Evolutionary conservation across 1,140 invertebrate genomes (phyloP).

Genomic region (Diachasma alloeum): DNA sequence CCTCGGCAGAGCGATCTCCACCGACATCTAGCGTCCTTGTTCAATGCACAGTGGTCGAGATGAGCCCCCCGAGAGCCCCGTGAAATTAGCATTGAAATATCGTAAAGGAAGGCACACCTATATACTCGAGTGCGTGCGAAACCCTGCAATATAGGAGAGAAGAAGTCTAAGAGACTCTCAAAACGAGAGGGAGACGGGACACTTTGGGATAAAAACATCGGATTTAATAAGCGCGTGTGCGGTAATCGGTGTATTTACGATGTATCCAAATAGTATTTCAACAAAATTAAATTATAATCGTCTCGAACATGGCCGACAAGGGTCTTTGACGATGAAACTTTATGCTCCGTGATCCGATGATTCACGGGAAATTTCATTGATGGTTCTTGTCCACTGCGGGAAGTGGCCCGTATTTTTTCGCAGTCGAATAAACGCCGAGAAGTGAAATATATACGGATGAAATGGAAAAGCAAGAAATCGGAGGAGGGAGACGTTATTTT

Average conservation of each 20-base stretch:
- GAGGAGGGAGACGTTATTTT: too few relatives aligned
- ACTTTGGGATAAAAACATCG: background rate
- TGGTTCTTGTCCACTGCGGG: conserved; percentile 1
- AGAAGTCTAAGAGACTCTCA: background rate
- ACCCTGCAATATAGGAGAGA: background rate
- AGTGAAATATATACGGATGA: too few relatives aligned
- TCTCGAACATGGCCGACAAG: background rate
- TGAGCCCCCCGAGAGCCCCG: conserved; percentile 53
- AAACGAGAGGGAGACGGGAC: background rate
- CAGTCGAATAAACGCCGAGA: too few relatives aligned
- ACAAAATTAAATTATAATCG: background rate
- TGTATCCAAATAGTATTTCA: background rate
- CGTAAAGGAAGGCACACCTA: conserved; percentile 53
- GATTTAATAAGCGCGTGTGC: conserved; percentile 9
- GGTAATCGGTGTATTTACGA: conserved; percentile 5
- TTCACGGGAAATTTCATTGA: background rate
- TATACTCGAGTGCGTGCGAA: conserved; percentile 36
- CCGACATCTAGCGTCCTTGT: conserved; percentile 15
- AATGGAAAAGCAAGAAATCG: too few relatives aligned
- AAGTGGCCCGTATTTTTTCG: background rate
- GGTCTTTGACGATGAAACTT: background rate
- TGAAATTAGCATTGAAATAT: conserved; percentile 62
- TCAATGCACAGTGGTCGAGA: conserved; percentile 32
- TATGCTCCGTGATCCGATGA: background rate
- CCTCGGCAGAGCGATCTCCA: background rate